Conservation (phyloP, 2,113 vertebrate species). For the Callithrix jacchus region DNA sequence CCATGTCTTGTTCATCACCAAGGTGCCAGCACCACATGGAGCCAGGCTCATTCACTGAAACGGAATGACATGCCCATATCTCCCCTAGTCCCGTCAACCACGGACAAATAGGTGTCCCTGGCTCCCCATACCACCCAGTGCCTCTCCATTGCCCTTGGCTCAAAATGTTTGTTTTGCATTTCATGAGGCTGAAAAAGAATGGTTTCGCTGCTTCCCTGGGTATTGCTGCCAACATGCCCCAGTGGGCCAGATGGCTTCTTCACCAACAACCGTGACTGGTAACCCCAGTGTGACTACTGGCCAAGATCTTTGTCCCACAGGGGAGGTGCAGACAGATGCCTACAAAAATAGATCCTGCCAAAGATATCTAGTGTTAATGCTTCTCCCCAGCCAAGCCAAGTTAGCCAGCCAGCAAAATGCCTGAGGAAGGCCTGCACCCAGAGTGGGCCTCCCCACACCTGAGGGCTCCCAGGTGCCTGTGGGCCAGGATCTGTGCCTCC, state of each 20-base stretch:
- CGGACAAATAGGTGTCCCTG: neutral
- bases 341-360: neutral
- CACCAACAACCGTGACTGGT: neutral
- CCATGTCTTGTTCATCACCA: neutral
- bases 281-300: neutral
- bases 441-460: neutral
- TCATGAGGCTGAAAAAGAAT: neutral
- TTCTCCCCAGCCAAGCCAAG: neutral
- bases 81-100: neutral
- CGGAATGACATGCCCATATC: neutral
- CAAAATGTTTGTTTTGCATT: neutral
- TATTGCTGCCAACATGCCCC: neutral
- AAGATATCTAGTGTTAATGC: neutral
- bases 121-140: neutral
- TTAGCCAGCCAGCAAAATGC: neutral
- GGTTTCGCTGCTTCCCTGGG: neutral
- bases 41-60: neutral
- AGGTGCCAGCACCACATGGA: neutral
- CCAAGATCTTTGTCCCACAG: neutral
- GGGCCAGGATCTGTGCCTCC: no score
- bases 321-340: neutral
- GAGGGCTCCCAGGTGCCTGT: neutral
- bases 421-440: neutral
- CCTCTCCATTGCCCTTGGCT: neutral
- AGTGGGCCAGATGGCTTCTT: neutral